phyloP scores from a whole-genome alignment of 2,797 vertebrate genomes.

The Enteromius anoplus region DNA sequence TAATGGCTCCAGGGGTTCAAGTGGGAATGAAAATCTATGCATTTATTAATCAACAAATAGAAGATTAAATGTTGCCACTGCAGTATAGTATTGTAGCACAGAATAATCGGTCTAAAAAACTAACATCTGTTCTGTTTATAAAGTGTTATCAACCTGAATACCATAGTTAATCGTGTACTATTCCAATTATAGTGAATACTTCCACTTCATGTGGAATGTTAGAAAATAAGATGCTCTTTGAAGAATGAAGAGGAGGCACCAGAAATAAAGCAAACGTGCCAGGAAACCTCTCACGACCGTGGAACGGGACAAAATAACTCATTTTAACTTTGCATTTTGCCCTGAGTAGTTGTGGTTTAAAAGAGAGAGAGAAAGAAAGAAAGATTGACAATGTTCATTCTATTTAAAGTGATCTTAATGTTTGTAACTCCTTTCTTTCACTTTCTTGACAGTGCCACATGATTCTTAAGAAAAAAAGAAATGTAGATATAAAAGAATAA shows the following conservation, averaged over 20 bases:
- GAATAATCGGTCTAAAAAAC: not conserved
- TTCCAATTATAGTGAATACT: not conserved
- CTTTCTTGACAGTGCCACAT: not conserved
- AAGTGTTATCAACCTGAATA: not conserved
- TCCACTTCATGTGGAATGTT: not conserved
- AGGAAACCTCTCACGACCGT: not conserved
- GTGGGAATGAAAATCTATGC: not conserved
- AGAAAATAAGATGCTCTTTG: not conserved
- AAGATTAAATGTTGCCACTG: not conserved
- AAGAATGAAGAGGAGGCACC: not conserved
- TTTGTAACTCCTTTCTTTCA: not conserved
- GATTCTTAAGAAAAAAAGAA: not conserved
- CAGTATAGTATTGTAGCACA: not conserved
- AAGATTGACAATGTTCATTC: not conserved
- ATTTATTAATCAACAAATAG: slow-evolving; percentile 50
- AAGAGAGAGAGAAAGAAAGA: not conserved
- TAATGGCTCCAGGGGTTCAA: not conserved
- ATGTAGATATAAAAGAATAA: not conserved
- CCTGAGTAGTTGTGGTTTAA: not conserved
- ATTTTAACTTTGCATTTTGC: not conserved
- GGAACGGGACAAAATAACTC: not conserved
- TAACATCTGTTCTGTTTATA: not conserved
- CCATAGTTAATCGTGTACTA: not conserved
- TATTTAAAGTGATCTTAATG: not conserved
- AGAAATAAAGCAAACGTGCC: not conserved